phyloP scores from a whole-genome alignment of 2,888 invertebrate species.

The Plebejus argus region DNA sequence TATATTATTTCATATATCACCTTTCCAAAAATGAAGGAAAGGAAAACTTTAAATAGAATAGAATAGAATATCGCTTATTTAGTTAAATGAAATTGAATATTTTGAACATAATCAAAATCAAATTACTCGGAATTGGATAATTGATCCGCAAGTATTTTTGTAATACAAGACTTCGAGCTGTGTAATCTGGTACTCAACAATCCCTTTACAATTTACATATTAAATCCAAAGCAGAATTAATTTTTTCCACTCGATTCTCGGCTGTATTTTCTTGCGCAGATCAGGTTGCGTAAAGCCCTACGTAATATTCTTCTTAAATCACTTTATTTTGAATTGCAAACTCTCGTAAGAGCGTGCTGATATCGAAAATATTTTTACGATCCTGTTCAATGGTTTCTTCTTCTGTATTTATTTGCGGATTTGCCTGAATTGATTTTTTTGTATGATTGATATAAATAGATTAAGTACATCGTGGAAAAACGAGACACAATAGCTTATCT shows the following conservation, averaged over 20 bases:
- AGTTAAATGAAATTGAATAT: not conserved
- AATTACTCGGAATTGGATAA: not conserved
- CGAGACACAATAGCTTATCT: too few relatives aligned
- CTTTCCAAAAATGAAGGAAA: not conserved
- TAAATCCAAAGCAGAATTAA: conserved; percentile 25
- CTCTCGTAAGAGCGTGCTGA: conserved; percentile 12
- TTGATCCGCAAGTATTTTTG: not conserved
- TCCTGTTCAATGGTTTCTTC: not conserved
- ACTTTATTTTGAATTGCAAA: conserved; percentile 28
- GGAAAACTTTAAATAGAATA: not conserved
- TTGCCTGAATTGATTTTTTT: not conserved
- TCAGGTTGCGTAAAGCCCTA: conserved; percentile 29
- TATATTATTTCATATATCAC: not conserved
- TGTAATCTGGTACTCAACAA: conserved; percentile 14
- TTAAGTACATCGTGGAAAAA: too few relatives aligned
- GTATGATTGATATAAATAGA: not conserved
- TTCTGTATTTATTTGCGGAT: not conserved
- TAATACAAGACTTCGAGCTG: not conserved
- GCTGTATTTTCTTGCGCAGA: conserved; percentile 17
- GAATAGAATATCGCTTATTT: not conserved
- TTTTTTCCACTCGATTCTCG: not conserved
- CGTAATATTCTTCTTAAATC: conserved; percentile 23
- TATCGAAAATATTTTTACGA: conserved; percentile 24
- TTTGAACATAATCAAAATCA: not conserved
- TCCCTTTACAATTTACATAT: conserved; percentile 26